phyloP scores from a whole-genome alignment of 2,113 vertebrate species.

The Falcunculus frontatus region DNA sequence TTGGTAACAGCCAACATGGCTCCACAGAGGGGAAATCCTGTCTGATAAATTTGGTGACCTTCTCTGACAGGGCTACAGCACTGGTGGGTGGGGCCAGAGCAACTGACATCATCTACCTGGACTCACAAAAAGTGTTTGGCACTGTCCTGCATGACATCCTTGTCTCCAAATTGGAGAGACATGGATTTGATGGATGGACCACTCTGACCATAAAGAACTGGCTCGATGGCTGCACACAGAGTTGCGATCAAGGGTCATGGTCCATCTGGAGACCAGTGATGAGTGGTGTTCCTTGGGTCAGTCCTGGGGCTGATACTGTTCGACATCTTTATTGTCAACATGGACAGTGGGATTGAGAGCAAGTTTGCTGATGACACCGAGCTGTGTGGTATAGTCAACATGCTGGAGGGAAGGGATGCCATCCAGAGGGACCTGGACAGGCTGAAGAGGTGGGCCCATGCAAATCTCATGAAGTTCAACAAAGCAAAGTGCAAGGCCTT shows the following conservation, averaged over 20 bases:
- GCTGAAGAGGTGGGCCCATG: not conserved
- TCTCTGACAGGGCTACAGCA: not conserved
- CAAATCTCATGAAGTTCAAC: not conserved
- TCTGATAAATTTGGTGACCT: not conserved
- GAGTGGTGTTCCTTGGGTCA: not conserved
- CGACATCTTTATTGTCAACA: too few species aligned
- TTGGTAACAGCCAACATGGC: not conserved
- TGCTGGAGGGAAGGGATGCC: not conserved
- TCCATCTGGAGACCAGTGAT: not conserved
- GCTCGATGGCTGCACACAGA: not conserved
- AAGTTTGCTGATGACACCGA: not conserved
- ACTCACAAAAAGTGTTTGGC: not conserved
- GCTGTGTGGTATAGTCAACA: not conserved
- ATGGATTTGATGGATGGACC: not conserved
- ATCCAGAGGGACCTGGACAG: accelerated
- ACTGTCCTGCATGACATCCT: not conserved
- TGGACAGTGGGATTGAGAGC: not conserved
- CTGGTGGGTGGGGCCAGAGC: not conserved
- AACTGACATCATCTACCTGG: not conserved
- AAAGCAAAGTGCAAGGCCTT: not conserved
- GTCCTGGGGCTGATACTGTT: too few species aligned
- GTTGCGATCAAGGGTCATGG: not conserved
- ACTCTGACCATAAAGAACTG: not conserved
- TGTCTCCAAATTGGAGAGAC: not conserved
- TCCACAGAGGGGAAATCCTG: not conserved